Conservation (phyloP, 2,888 invertebrate species). For the Laspeyria flexula region DNA sequence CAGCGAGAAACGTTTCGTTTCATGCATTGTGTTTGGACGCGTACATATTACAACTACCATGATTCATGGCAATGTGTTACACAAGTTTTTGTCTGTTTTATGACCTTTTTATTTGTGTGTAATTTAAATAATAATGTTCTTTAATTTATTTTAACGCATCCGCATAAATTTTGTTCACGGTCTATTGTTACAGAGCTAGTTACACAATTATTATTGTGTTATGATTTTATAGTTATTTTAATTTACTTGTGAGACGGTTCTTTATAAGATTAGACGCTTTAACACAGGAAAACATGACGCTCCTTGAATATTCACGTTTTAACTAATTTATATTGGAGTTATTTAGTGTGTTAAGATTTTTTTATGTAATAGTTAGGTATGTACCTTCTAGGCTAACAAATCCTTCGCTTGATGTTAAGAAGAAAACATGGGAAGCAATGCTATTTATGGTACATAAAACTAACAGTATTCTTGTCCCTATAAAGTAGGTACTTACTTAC, state of each 20-base stretch:
- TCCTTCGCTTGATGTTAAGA: too few species aligned
- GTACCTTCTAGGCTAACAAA: background rate
- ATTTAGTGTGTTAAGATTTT: background rate
- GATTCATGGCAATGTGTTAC: constrained; percentile 44
- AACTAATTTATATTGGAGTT: background rate
- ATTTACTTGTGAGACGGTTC: constrained; percentile 12
- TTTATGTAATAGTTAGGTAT: background rate
- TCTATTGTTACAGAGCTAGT: constrained; percentile 13
- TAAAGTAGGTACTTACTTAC: too few species aligned
- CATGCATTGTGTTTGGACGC: constrained; percentile 39
- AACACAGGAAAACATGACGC: background rate
- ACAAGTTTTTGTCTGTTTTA: constrained; percentile 40
- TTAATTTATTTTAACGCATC: constrained; percentile 40
- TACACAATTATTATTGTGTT: constrained; percentile 16
- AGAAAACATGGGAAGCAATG: too few species aligned
- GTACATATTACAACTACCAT: constrained; percentile 39
- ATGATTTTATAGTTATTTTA: constrained; percentile 20
- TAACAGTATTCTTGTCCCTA: too few species aligned
- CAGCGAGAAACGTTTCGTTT: constrained; percentile 30
- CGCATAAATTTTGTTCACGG: constrained; percentile 21
- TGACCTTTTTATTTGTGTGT: constrained; percentile 43
- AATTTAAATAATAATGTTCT: constrained; percentile 40
- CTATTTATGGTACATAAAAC: too few species aligned
- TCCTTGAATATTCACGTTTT: background rate
- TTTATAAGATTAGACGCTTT: background rate